These are phyloP conservation scores for Limulus polyphemus DNA, from an alignment of 2,888 invertebrate genomes.

Conservation along the genomic window DNA sequence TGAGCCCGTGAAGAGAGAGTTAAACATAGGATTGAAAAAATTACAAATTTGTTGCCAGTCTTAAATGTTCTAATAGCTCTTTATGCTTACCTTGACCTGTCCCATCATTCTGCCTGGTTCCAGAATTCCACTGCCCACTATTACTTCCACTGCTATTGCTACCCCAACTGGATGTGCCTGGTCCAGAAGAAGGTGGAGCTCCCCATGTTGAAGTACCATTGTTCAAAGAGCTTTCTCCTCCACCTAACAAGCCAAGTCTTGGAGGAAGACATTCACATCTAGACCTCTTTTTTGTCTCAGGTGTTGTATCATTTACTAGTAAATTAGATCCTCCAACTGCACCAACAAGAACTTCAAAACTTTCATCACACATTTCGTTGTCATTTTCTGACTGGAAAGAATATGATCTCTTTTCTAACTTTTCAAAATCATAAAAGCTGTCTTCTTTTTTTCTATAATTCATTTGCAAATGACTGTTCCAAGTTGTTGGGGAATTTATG, in stretches of 20 bases:
- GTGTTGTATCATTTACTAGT: conserved; percentile 1
- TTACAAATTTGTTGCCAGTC: too few species aligned
- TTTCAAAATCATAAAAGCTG: too few species aligned
- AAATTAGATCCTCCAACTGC: conserved; percentile 15
- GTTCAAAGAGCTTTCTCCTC: conserved; percentile 68
- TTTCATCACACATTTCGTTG: conserved; percentile 2
- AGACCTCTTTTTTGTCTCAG: conserved; percentile 1
- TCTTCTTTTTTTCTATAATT: too few species aligned
- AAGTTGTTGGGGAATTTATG: too few species aligned
- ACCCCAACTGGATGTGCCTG: conserved; percentile 6
- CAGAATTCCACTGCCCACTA: conserved; percentile 8
- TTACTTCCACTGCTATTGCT: conserved; percentile 1
- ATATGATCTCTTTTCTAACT: too few species aligned
- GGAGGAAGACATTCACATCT: conserved; percentile 35
- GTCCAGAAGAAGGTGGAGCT: conserved; percentile 41
- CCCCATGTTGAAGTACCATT: conserved; percentile 62
- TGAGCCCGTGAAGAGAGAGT: too few species aligned
- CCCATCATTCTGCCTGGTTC: not conserved
- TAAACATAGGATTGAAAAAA: too few species aligned
- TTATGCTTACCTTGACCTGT: not conserved
- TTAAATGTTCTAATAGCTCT: too few species aligned
- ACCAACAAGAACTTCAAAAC: conserved; percentile 17
- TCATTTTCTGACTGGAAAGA: too few species aligned
- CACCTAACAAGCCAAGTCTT: conserved; percentile 55
- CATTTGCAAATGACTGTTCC: too few species aligned